Evolutionary conservation across 2,888 invertebrate species (phyloP).

Genomic region (Philereme transversata): DNA sequence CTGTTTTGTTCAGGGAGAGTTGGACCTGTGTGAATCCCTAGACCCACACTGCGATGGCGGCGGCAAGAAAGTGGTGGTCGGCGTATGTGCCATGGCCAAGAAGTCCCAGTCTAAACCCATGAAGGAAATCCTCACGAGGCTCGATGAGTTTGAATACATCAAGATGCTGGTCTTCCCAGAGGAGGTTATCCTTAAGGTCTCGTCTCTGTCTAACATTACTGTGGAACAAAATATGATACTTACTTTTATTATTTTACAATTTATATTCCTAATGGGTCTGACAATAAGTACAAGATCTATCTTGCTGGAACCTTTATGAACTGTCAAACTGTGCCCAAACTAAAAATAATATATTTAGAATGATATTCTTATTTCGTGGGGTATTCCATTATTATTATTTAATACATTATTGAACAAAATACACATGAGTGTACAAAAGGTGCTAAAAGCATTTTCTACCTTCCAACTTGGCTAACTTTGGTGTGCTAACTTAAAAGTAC

Average conservation of each 20-base stretch:
- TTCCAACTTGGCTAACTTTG: too few relatives aligned
- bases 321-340: too few relatives aligned
- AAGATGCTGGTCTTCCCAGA: conserved; percentile 98
- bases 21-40: conserved; percentile 88
- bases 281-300: background rate
- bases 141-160: conserved; percentile 98
- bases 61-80: conserved; percentile 97
- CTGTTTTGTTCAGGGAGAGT: conserved; percentile 84
- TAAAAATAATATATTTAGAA: too few relatives aligned
- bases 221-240: conserved; percentile 71
- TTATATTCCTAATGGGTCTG: background rate
- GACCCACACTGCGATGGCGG: conserved; percentile 85
- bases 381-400: too few relatives aligned
- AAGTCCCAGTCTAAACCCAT: conserved; percentile 99
- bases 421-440: too few relatives aligned
- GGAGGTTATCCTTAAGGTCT: conserved; percentile 96
- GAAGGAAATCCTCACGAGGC: conserved; percentile 98
- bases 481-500: too few relatives aligned
- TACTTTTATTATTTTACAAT: too few relatives aligned
- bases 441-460: too few relatives aligned
- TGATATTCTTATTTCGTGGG: too few relatives aligned
- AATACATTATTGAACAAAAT: too few relatives aligned
- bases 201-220: conserved; percentile 76
- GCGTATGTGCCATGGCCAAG: conserved; percentile 99
- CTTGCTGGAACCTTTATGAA: too few relatives aligned